phyloP scores from a whole-genome alignment of 2,113 vertebrate genomes.

The Rynchops niger region DNA sequence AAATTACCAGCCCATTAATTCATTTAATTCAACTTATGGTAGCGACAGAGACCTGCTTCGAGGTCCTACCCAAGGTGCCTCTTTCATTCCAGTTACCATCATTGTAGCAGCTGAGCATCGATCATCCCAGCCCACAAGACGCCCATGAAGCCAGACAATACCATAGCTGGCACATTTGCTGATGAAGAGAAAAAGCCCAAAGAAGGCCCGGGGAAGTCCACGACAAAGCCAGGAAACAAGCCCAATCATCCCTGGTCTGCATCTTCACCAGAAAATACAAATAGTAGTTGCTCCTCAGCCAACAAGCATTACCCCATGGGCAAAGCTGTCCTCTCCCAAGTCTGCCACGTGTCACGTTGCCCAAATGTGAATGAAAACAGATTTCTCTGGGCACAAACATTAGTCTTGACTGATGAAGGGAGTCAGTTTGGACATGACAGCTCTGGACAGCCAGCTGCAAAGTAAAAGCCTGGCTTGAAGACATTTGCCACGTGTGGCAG shows the following conservation, averaged over 20 bases:
- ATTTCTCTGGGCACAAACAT: not conserved
- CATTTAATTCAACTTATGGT: not conserved
- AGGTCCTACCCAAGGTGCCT: not conserved
- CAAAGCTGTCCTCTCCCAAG: not conserved
- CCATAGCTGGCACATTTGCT: not conserved
- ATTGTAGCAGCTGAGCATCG: not conserved
- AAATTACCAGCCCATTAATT: not conserved
- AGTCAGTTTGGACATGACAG: not conserved
- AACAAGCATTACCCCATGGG: not conserved
- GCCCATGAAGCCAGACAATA: not conserved
- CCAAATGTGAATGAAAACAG: not conserved
- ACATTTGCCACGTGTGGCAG: not conserved
- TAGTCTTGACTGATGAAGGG: not conserved
- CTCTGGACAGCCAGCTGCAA: not conserved
- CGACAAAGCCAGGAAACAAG: not conserved
- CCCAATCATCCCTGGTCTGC: not conserved
- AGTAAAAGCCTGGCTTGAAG: constrained; percentile 1
- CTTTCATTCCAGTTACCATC: not conserved
- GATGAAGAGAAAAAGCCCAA: not conserved
- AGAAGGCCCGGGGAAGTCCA: not conserved
- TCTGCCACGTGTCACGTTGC: not conserved
- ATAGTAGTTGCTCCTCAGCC: not conserved
- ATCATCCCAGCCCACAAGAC: not conserved
- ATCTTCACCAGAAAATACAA: not conserved
- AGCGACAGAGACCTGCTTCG: not conserved